These are phyloP conservation scores for Drosophila emarginata DNA, from an alignment of 2,888 invertebrate genomes.

Conservation along the genomic window DNA sequence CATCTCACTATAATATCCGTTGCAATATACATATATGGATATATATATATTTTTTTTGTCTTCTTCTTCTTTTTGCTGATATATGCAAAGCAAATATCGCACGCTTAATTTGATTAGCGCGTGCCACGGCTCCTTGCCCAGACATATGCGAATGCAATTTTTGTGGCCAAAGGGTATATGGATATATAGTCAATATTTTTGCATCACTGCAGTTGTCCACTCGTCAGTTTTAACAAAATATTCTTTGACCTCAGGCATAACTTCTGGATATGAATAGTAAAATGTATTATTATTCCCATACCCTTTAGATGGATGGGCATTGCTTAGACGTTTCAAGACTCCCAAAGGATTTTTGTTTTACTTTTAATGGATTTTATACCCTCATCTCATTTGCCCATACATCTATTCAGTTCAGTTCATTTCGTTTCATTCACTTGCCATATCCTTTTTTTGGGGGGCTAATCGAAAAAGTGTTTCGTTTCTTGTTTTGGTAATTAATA, in stretches of 20 bases:
- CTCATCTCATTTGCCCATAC: background rate
- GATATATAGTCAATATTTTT: background rate
- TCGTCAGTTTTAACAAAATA: background rate
- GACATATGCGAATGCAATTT: conserved; percentile 36
- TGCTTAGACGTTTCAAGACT: background rate
- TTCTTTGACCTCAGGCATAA: background rate
- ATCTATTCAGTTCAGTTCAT: no score
- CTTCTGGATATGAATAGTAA: no score
- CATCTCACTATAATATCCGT: conserved; percentile 42
- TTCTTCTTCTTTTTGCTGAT: conserved; percentile 10
- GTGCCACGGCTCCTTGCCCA: conserved; percentile 25
- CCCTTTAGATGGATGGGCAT: no score
- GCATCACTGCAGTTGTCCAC: conserved; percentile 31
- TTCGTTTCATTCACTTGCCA: background rate
- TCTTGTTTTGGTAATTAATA: conserved; percentile 62
- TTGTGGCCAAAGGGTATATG: conserved; percentile 17
- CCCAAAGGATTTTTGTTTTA: conserved; percentile 9
- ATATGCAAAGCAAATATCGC: conserved; percentile 67
- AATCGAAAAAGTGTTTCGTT: conserved; percentile 44
- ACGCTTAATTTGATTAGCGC: conserved; percentile 74
- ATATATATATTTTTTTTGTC: no score
- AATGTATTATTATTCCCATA: no score
- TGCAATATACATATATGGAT: background rate
- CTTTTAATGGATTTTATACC: background rate
- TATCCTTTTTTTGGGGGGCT: conserved; percentile 6